Evolutionary conservation across 2,113 vertebrate species (phyloP).

Genomic region (Puntigrus tetrazona): DNA sequence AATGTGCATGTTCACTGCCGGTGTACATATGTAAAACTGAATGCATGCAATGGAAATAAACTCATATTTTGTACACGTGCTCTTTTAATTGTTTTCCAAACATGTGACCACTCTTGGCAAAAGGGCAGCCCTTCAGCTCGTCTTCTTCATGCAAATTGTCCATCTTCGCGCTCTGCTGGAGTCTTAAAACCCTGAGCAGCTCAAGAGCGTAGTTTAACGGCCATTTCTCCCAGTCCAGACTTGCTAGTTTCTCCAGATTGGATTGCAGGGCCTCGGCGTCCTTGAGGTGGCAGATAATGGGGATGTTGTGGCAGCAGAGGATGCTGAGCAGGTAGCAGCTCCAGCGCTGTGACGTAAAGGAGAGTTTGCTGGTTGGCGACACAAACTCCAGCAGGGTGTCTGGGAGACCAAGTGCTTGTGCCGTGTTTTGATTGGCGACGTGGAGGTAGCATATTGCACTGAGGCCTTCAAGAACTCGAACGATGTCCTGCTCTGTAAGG

Average conservation of each 20-base stretch:
- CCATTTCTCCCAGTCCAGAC: constrained; percentile 55
- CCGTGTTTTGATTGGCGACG: neutral
- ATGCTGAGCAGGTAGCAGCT: constrained; percentile 58
- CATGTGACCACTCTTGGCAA: neutral
- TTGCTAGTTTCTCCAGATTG: constrained; percentile 41
- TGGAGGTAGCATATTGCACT: neutral
- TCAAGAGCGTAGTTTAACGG: constrained; percentile 56
- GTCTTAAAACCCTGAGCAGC: constrained; percentile 55
- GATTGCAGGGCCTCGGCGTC: neutral
- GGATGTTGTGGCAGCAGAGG: constrained; percentile 54
- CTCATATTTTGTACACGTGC: constrained; percentile 35
- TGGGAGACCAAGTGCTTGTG: constrained; percentile 17
- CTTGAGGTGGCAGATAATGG: constrained; percentile 28
- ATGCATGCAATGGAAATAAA: constrained; percentile 48
- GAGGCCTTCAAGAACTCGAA: neutral
- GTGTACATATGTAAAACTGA: constrained; percentile 47
- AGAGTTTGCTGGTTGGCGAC: neutral
- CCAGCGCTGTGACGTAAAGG: constrained; percentile 40
- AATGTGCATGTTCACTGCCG: constrained; percentile 3
- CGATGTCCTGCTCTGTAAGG: neutral
- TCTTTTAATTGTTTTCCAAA: neutral
- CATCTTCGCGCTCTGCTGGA: constrained; percentile 18
- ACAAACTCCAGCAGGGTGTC: constrained; percentile 13
- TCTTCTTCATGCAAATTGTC: neutral
- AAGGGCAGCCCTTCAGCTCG: neutral